These are phyloP conservation scores for Meda fulgida DNA, from an alignment of 2,797 vertebrate species.

Conservation along the genomic window DNA sequence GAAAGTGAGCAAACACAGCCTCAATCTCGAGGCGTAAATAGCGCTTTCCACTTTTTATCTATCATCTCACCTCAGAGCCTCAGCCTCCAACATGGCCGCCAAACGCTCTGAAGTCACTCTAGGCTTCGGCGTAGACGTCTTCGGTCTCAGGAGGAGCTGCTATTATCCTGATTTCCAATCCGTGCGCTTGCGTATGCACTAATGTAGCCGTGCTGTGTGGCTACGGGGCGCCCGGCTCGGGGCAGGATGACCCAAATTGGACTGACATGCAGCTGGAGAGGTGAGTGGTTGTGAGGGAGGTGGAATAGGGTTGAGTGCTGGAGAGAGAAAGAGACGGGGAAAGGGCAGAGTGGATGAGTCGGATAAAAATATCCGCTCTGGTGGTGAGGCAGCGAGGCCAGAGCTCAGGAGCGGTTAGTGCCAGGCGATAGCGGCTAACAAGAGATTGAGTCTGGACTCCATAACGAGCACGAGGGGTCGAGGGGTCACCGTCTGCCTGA, in stretches of 20 bases:
- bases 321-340: slow-evolving; percentile 24
- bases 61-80: slow-evolving; percentile 61
- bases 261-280: slow-evolving; percentile 67
- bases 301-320: slow-evolving; percentile 39
- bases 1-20: slow-evolving; percentile 71
- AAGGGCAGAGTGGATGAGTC: slow-evolving; percentile 19
- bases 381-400: slow-evolving; percentile 23
- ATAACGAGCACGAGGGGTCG: slow-evolving; percentile 55
- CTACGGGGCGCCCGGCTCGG: slow-evolving; percentile 43
- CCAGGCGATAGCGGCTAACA: slow-evolving; percentile 47
- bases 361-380: slow-evolving; percentile 54
- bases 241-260: slow-evolving; percentile 75
- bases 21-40: slow-evolving; percentile 71
- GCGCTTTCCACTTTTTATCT: slow-evolving; percentile 73
- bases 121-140: slow-evolving; percentile 55
- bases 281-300: slow-evolving; percentile 53
- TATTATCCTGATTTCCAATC: slow-evolving; percentile 52
- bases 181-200: slow-evolving; percentile 51
- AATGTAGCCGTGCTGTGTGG: slow-evolving; percentile 46
- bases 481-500: slow-evolving; percentile 56
- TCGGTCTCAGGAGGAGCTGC: slow-evolving; percentile 55
- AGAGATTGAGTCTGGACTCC: slow-evolving; percentile 50
- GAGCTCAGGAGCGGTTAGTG: slow-evolving; percentile 56
- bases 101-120: slow-evolving; percentile 29
- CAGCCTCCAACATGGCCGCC: slow-evolving; percentile 45